These are phyloP conservation scores for Melipona beecheii DNA, from an alignment of 2,888 invertebrate species.

Conservation along the genomic window DNA sequence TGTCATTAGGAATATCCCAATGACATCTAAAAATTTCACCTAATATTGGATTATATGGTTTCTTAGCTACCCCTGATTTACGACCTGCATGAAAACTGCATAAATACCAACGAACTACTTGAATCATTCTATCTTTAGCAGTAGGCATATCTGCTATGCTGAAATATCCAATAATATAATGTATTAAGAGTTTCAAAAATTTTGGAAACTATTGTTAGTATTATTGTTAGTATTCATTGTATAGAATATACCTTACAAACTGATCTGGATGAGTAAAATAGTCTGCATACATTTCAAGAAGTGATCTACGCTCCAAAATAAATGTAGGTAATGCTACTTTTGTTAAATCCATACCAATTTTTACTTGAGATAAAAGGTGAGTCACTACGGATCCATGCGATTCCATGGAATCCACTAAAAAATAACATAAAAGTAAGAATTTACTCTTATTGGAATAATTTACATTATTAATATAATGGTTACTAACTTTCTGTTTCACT, in stretches of 20 bases:
- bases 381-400: slow-evolving; percentile 98
- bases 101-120: slow-evolving; percentile 98
- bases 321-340: slow-evolving; percentile 99
- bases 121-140: slow-evolving; percentile 95
- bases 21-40: slow-evolving; percentile 97
- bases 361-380: slow-evolving; percentile 98
- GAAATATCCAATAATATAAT: slow-evolving; percentile 11
- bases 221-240: neutral
- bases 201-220: neutral
- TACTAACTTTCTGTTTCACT: slow-evolving; percentile 91
- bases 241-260: slow-evolving; percentile 91
- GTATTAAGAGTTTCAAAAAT: neutral
- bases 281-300: slow-evolving; percentile 99
- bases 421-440: neutral
- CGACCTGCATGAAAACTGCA: slow-evolving; percentile 99
- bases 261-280: slow-evolving; percentile 99
- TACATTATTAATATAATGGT: slow-evolving; percentile 27
- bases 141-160: slow-evolving; percentile 96
- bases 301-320: slow-evolving; percentile 97
- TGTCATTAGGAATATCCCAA: slow-evolving; percentile 89
- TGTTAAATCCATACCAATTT: slow-evolving; percentile 99
- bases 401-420: slow-evolving; percentile 93
- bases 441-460: slow-evolving; percentile 3
- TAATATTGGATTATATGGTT: slow-evolving; percentile 99
- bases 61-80: slow-evolving; percentile 98